Evolutionary conservation across 2,888 invertebrate species (phyloP), one percentile per base, ranked within the genome.

Genomic region (Diaprepes abbreviatus): DNA sequence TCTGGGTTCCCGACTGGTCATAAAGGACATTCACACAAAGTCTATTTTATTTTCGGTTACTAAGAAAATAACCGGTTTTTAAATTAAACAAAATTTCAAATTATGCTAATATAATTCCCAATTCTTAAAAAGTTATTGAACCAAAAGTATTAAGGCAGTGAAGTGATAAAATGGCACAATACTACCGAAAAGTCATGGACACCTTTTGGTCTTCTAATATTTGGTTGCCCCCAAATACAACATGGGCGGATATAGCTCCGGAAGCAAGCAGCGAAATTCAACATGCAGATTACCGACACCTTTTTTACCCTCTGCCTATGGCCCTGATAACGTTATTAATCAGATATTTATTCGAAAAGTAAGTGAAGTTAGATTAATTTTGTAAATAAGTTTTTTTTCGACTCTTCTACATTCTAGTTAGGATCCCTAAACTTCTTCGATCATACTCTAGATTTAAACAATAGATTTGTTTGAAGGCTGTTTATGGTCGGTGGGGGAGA

Each of bases 161-260:
- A 21, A 28, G 58, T 58, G 58, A 38, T 70, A 79, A 74, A 74
- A 82, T 87, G 81, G 85, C 86, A 73, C 80, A 78, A 76, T 75
- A 87, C 75, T 82, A 88, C 77, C 83, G 86, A 77, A 83, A 79
- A 76, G 74, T 85, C 59, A 75, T 83, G 70, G 83, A 85, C 71
- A 83, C 85, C 76, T 93, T 94, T 85, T 95, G 95, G 97, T 90
- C 90, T 81, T 92, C 94, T 82, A 85, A 89, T 83, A 87, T 97
- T 81, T 97, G 97, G 97, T 88, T 97, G 80, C 97, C 97, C 77
- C 93, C 94, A 75, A 95, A 95, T 84, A 90, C 90, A 71, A 94
- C 94, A 77, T 97, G 97, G 97, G 88, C 89, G 65, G 93, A 95
- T 82, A 89, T 97, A 65, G 88, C 91, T 77, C 93, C 95, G 52